Base-by-base conservation (phyloP, 2,113 vertebrate genomes). In the Misgurnus mizolepis region DNA sequence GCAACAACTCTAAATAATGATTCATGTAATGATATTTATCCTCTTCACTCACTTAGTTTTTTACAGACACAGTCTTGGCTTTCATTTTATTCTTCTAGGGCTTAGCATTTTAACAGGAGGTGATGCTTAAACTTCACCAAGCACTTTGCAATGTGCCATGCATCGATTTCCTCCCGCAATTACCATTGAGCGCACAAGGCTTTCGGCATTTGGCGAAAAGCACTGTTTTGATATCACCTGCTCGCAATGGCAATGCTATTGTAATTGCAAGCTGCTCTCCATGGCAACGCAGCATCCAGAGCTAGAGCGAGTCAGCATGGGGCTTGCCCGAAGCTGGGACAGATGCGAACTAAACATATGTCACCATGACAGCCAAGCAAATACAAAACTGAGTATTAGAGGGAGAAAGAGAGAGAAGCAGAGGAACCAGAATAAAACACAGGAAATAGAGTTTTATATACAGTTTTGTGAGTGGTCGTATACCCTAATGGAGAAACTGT, bases 281-380 rank as follows among this genome's bases (percentile, higher is more conserved):
- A 88, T 91, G 85, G 86, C 87, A 88, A 88, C 88, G 18, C 74
- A 49, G 81, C 40, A 78, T 74, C 78, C 70, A 83, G 79, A 75
- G 74, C 66, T 72, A 80, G 85, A 86, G 56, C 83, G 55, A 72
- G 81, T 72, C 76, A 53, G 70, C 75, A 76, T 76, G 85, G 43
- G 6, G 53, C 68, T 74, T 65, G 65, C 69, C 75, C 22, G 45
- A 77, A 47, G 78, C 76, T 40, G 60, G 58, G 81, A 64, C 40
- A 61, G 64, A 83, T 82, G 71, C 72, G 53, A 83, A 76, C 83
- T 75, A 55, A 84, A 58, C 85, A 86, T 86, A 86, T 85, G 84
- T 87, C 84, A 77, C 86, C 83, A 83, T 67, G 84, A 81, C 84
- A 85, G 81, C 60, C 72, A 76, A 72, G 76, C 76, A 76, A 78